phyloP scores from a whole-genome alignment of 2,797 vertebrate species.

The Microctenopoma lineatum region DNA sequence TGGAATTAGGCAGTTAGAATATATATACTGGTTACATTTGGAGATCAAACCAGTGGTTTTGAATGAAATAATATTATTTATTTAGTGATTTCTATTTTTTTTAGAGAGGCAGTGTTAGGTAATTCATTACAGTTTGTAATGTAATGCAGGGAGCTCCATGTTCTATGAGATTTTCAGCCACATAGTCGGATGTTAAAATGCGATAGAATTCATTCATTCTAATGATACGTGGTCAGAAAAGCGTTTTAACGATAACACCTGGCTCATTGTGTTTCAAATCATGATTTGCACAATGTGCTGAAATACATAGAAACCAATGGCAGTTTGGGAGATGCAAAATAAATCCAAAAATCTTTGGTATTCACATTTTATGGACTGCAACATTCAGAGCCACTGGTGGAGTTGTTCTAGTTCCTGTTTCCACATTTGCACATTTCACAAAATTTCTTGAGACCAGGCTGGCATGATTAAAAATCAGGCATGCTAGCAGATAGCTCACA shows the following conservation, averaged over 20 bases:
- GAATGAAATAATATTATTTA: conserved; percentile 12
- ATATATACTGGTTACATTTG: not conserved
- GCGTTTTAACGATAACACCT: conserved; percentile 5
- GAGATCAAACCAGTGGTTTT: conserved; percentile 38
- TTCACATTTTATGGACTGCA: not conserved
- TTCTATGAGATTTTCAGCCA: not conserved
- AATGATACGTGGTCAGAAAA: not conserved
- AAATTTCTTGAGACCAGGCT: conserved; percentile 55
- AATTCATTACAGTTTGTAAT: not conserved
- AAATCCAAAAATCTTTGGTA: not conserved
- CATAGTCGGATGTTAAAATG: not conserved
- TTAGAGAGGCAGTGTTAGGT: not conserved
- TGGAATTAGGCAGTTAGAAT: conserved; percentile 2
- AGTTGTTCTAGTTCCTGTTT: conserved; percentile 6
- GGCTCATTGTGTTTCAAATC: not conserved
- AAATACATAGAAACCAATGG: not conserved
- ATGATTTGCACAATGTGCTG: not conserved
- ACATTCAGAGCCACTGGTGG: conserved; percentile 25
- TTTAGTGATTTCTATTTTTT: not conserved
- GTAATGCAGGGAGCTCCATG: not conserved
- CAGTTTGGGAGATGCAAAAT: conserved; percentile 5
- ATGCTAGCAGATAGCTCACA: conserved; percentile 41
- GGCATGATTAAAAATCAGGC: conserved; percentile 46
- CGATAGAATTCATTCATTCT: not conserved
- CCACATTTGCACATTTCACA: conserved; percentile 52